Base-by-base conservation (phyloP, 92 coral and sea anemone species). In the Ricordea florida region DNA sequence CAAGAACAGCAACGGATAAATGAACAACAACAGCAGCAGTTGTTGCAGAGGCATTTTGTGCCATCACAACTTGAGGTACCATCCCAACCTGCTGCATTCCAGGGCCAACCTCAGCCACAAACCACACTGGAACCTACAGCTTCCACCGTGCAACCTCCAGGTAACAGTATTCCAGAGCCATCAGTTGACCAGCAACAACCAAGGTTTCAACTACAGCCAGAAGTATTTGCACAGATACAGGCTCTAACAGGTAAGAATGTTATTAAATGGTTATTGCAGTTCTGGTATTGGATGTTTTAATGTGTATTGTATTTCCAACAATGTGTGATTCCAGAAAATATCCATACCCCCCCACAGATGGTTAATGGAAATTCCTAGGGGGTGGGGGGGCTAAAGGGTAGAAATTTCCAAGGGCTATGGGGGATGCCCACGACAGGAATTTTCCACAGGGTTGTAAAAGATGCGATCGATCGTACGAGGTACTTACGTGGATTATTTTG, bases 181-280 rank as follows among this genome's bases (percentile, higher is more conserved):
- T 52, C 36, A 57, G 15, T 17, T 11, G 62, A 45, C 9, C 80
- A 45, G 57, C 65, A 57, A 10, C 88, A 64, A 41, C 91, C 97
- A 2, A 68, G 82, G 80, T 92, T 94, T 63, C 96, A 94, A 59
- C 81, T 94, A 7, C 97, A 93, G 47, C 93, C 98, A 13, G 96
- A 94, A 24, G 97, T 94, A 42, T 74, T 92, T 62, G 98, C 98
- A 2, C 98, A 94, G 80, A 94, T 94, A 20, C 98, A 94, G 57
- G 98, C 98, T 1, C 74, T 94, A 18, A 94, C 98, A 37, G 98
- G 98, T 87, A 37, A 55, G 66, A 33, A 28, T 24, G 31, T 20
- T 29, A 32, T 30, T n/a, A n/a, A n/a, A n/a, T n/a, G n/a, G n/a
- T n/a, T n/a, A n/a, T n/a, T n/a, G n/a, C n/a, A n/a, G n/a, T 27